These are phyloP conservation scores for Laupala kohalensis DNA, from an alignment of 1,140 invertebrate species.

Conservation along the genomic window DNA sequence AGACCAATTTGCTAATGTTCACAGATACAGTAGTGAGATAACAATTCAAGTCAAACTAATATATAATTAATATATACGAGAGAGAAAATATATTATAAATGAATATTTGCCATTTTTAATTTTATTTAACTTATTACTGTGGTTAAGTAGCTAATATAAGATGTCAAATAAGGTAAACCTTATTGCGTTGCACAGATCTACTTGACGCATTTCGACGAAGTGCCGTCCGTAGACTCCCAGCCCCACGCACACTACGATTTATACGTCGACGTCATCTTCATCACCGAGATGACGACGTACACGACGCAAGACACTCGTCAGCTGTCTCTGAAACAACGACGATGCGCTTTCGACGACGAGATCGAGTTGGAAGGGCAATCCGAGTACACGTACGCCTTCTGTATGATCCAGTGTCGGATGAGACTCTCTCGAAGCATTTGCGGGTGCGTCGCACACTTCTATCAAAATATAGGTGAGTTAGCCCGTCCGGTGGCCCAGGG, in stretches of 20 bases:
- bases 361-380: slow-evolving; percentile 35
- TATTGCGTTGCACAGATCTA: slow-evolving; percentile 35
- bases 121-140: too few relatives aligned
- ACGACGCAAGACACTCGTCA: slow-evolving; percentile 53
- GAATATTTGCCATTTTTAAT: too few relatives aligned
- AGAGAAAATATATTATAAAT: too few relatives aligned
- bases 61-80: too few relatives aligned
- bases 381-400: slow-evolving; percentile 48
- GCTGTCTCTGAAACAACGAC: slow-evolving; percentile 45
- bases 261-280: slow-evolving; percentile 43
- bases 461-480: slow-evolving; percentile 33
- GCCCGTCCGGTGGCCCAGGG: too few relatives aligned
- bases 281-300: slow-evolving; percentile 55
- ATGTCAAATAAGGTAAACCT: too few relatives aligned
- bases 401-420: slow-evolving; percentile 54
- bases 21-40: too few relatives aligned
- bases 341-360: slow-evolving; percentile 41
- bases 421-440: slow-evolving; percentile 39
- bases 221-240: slow-evolving; percentile 45
- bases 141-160: too few relatives aligned
- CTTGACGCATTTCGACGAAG: slow-evolving; percentile 50
- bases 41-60: too few relatives aligned
- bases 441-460: slow-evolving; percentile 52
- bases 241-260: slow-evolving; percentile 52
- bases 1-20: too few relatives aligned